Base-by-base conservation (phyloP, 2,888 invertebrate genomes). In the Agrochola macilenta region DNA sequence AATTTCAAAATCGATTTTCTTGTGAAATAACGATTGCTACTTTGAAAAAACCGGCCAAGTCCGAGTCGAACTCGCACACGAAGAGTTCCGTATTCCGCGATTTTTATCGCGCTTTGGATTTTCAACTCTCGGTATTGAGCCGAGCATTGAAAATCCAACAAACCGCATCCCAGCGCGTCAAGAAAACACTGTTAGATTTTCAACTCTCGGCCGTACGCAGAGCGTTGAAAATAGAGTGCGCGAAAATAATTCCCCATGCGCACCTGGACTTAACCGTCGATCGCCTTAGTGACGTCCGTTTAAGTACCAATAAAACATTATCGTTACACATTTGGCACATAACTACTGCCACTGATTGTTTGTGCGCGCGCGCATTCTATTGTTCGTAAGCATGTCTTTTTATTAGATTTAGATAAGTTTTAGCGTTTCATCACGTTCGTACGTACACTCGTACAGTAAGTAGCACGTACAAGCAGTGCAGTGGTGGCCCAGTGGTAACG, bases 281-380 rank as follows among this genome's bases (percentile, higher is more conserved):
- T 66, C 30, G 49, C 66, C 49, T 5, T 49, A 12, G 52, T 83
- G 78, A 85, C 86, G 83, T 82, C 83, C 64, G 49, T 52, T 43
- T 54, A 78, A 68, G 49, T 35, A 43, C 30, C 78, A 82, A 78
- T 83, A 85, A 85, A 85, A 78, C 86, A 82, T 85, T 73, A 82
- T 73, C 69, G 83, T 60, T 68, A 69, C 63, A 78, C 66, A 75
- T 85, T 84, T 85, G 85, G 85, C 82, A 58, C 74, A 65, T 60
- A 74, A 74, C 65, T 77, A 49, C 82, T n/a, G 61, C 52, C n/a
- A 58, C 54, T 54, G 73, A 77, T 82, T 74, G 85, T 81, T 75
- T 68, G 69, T 35, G 63, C 30, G 76, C 35, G 63, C 30, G 76
- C 35, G 58, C 60, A 54, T 84, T 69, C 70, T 85, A 66, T 82